Conservation (phyloP, 2,113 vertebrate genomes). For the Melanocharis versteri region DNA sequence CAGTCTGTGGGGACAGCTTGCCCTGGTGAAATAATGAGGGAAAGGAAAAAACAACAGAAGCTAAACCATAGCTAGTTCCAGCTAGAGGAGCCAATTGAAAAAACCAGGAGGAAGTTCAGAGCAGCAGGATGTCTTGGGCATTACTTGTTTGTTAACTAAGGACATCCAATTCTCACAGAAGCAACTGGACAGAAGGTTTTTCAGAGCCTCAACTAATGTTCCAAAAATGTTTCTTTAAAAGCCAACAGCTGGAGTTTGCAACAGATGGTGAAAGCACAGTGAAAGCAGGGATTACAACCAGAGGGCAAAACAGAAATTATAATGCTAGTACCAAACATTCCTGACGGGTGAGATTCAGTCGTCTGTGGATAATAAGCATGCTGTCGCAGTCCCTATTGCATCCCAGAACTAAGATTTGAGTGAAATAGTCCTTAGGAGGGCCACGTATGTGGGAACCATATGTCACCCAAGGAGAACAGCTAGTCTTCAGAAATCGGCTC, state of each 20-base stretch:
- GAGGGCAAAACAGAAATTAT: not conserved
- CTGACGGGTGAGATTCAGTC: not conserved
- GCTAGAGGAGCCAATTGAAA: not conserved
- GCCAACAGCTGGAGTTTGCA: not conserved
- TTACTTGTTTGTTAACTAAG: not conserved
- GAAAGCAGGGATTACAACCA: not conserved
- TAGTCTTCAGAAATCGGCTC: not conserved
- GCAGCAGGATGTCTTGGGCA: not conserved
- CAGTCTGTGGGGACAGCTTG: conserved; percentile 3
- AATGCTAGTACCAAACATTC: not conserved
- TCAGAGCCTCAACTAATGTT: not conserved
- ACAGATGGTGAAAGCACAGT: not conserved
- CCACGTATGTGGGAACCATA: not conserved
- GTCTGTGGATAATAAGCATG: not conserved
- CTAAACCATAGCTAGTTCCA: not conserved
- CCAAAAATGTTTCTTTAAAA: not conserved
- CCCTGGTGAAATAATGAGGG: not conserved
- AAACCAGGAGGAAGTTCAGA: not conserved
- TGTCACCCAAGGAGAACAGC: not conserved
- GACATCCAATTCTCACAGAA: not conserved
- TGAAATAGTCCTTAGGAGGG: not conserved
- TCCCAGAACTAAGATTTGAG: not conserved
- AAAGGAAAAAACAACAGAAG: conserved; percentile 12
- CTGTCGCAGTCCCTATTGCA: not conserved
- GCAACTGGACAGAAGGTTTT: not conserved